Evolutionary conservation across 2,888 invertebrate genomes (phyloP).

Genomic region (Agrotis segetum): DNA sequence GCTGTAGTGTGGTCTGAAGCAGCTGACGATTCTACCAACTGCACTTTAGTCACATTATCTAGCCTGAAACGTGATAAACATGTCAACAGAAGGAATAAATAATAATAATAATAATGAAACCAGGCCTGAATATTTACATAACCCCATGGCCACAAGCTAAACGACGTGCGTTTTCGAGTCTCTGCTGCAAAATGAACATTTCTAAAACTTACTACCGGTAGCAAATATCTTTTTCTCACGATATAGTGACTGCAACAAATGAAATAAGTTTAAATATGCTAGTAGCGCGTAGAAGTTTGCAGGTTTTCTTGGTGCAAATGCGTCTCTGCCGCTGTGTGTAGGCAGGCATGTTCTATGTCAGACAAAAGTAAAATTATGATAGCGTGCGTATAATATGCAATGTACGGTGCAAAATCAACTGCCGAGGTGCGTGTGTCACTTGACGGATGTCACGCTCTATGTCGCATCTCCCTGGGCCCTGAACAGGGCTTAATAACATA

Average conservation of each 20-base stretch:
- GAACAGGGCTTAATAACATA: conserved; percentile 25
- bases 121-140: conserved; percentile 35
- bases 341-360: too few relatives aligned
- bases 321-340: too few relatives aligned
- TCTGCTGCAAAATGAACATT: too few relatives aligned
- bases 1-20: background rate
- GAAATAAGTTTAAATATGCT: too few relatives aligned
- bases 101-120: conserved; percentile 46
- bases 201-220: too few relatives aligned
- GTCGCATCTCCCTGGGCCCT: background rate
- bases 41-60: conserved; percentile 23
- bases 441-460: background rate
- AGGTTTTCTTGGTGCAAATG: too few relatives aligned
- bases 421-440: background rate
- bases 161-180: background rate
- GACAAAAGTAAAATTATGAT: too few relatives aligned
- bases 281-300: too few relatives aligned
- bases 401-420: too few relatives aligned
- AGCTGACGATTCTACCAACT: background rate
- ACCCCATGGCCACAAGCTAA: background rate
- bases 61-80: conserved; percentile 3
- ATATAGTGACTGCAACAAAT: too few relatives aligned
- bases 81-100: conserved; percentile 29
- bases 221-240: too few relatives aligned
- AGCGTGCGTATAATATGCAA: too few relatives aligned